phyloP scores from a whole-genome alignment of 1,140 invertebrate species.

The Ostrea denselamellosa region DNA sequence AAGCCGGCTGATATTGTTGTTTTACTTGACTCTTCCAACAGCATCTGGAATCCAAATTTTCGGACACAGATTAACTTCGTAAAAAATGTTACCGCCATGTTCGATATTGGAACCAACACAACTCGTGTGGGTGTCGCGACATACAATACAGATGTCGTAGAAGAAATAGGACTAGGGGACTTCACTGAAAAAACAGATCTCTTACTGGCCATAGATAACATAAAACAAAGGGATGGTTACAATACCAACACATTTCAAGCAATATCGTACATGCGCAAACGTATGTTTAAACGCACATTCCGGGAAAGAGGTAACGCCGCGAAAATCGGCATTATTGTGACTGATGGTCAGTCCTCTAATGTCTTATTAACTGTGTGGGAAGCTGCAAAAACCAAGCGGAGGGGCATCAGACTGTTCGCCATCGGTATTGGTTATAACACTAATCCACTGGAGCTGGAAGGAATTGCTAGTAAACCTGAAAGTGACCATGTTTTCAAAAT shows the following conservation, averaged over 20 bases:
- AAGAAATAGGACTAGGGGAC: constrained; percentile 60
- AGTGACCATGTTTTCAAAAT: constrained; percentile 61
- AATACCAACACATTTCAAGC: constrained; percentile 58
- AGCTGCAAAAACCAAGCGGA: constrained; percentile 56
- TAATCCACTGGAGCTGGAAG: constrained; percentile 58
- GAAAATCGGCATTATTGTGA: constrained; percentile 68
- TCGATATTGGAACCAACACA: constrained; percentile 63
- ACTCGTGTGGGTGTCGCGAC: constrained; percentile 64
- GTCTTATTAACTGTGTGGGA: constrained; percentile 60
- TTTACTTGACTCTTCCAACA: constrained; percentile 70
- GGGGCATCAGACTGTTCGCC: constrained; percentile 64
- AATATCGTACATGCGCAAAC: constrained; percentile 51
- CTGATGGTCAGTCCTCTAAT: constrained; percentile 68
- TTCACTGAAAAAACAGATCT: constrained; percentile 54
- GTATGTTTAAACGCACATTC: constrained; percentile 56
- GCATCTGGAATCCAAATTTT: constrained; percentile 69
- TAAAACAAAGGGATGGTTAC: constrained; percentile 53
- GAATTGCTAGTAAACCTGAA: constrained; percentile 60
- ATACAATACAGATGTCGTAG: constrained; percentile 56
- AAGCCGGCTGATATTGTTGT: constrained; percentile 72
- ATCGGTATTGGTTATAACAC: constrained; percentile 64
- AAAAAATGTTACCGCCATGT: constrained; percentile 63
- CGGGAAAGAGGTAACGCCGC: constrained; percentile 58
- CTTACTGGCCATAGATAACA: constrained; percentile 52
- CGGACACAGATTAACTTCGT: constrained; percentile 65